Evolutionary conservation across 2,113 vertebrate species (phyloP).

Genomic region (Phasianus colchicus): DNA sequence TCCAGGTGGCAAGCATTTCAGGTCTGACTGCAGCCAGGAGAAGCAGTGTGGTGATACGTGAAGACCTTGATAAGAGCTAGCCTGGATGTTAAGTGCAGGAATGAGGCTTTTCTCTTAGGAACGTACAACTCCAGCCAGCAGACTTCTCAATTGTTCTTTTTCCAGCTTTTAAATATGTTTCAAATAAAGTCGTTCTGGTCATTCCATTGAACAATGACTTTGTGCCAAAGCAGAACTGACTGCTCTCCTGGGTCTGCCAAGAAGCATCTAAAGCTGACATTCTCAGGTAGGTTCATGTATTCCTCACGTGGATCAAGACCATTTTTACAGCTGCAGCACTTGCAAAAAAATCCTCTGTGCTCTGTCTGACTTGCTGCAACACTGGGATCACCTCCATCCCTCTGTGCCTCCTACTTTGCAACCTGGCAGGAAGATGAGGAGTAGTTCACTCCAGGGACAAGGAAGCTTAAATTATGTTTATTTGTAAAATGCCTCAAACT

Average conservation of each 20-base stretch:
- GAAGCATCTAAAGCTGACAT: neutral
- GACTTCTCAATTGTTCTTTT: neutral
- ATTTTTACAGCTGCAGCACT: neutral
- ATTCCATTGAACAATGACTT: neutral
- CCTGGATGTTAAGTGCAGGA: neutral
- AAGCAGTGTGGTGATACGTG: neutral
- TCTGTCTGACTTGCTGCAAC: neutral
- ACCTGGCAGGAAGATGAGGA: neutral
- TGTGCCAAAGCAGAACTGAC: neutral
- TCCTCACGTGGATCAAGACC: neutral
- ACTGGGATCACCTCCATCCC: accelerated
- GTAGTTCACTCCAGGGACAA: neutral
- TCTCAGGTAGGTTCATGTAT: neutral
- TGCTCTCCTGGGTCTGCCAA: neutral
- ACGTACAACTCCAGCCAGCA: neutral
- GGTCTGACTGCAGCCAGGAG: neutral
- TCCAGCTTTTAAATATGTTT: neutral
- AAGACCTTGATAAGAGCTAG: neutral
- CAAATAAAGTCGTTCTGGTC: neutral
- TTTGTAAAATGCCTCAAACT: neutral
- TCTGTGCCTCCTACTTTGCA: neutral
- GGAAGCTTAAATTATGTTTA: neutral
- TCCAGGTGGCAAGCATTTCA: neutral
- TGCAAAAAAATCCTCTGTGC: neutral
- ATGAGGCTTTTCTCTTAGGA: neutral